These are phyloP conservation scores for Ctenoplectra terminalis DNA, from an alignment of 1,140 invertebrate species.

Conservation along the genomic window DNA sequence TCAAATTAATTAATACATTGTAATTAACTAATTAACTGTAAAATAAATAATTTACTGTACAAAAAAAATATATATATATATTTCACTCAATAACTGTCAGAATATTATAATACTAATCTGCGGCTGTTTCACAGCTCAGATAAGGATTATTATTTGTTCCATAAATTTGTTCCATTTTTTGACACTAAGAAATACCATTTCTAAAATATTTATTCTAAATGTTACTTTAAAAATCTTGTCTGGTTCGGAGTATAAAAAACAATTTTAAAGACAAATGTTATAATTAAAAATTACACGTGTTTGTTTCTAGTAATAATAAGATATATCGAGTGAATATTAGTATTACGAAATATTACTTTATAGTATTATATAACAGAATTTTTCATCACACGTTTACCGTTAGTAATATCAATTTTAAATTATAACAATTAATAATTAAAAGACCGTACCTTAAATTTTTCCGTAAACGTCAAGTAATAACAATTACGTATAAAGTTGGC, in stretches of 20 bases:
- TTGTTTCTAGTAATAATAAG: too few species aligned
- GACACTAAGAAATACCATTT: background rate
- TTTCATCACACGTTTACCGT: too few species aligned
- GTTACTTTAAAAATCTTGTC: background rate
- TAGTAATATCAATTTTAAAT: background rate
- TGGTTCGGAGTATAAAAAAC: too few species aligned
- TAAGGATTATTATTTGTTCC: too few species aligned
- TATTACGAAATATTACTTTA: background rate
- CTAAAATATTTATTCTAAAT: background rate
- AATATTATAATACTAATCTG: too few species aligned
- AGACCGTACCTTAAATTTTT: background rate
- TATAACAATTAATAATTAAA: background rate
- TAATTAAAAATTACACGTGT: too few species aligned
- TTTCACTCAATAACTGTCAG: too few species aligned
- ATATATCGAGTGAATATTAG: background rate
- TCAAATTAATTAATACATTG: background rate
- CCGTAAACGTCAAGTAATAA: too few species aligned
- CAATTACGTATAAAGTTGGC: background rate
- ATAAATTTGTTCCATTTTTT: background rate
- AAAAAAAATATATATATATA: background rate
- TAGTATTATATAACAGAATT: background rate
- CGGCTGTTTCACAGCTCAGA: too few species aligned
- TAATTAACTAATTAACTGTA: background rate
- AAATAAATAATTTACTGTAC: too few species aligned
- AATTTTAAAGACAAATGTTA: too few species aligned